Percentiles rank a stretch among this genome's conserved stretches.
phyloP scores from a whole-genome alignment of 2,113 vertebrate species.

The Anarhynchus alexandrinus region DNA sequence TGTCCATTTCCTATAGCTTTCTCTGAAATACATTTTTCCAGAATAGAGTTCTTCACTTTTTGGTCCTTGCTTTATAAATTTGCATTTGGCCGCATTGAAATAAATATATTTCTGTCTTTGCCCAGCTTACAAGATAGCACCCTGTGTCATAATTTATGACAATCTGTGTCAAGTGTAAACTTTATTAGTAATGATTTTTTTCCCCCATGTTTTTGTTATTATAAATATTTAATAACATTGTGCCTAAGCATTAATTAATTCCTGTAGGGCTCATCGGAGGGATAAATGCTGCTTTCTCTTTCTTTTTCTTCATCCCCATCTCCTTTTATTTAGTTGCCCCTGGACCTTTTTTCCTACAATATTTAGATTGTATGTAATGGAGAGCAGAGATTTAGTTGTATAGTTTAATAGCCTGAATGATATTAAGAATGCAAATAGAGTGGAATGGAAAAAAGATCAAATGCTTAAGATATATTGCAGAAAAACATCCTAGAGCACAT shows the following conservation, averaged over 20 bases:
- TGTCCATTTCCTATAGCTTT: background rate
- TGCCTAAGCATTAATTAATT: background rate
- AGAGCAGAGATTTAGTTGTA: background rate
- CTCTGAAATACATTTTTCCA: background rate
- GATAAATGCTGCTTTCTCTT: background rate
- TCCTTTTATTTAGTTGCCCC: background rate
- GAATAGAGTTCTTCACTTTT: background rate
- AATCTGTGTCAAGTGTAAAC: background rate
- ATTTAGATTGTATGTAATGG: background rate
- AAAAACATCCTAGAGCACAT: background rate
- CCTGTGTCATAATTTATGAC: background rate
- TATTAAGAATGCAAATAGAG: background rate
- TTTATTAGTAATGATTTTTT: background rate
- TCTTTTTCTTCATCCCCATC: background rate
- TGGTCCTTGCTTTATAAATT: background rate
- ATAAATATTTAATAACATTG: background rate
- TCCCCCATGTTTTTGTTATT: background rate
- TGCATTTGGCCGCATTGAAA: background rate
- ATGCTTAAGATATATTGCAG: background rate
- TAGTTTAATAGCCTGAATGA: background rate
- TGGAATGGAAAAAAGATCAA: background rate
- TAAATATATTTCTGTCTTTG: background rate
- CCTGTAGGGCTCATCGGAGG: background rate
- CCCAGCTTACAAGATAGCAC: background rate
- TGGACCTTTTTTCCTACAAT: background rate